Conservation (phyloP, 1,140 invertebrate species). For the Phymastichus coffea region DNA sequence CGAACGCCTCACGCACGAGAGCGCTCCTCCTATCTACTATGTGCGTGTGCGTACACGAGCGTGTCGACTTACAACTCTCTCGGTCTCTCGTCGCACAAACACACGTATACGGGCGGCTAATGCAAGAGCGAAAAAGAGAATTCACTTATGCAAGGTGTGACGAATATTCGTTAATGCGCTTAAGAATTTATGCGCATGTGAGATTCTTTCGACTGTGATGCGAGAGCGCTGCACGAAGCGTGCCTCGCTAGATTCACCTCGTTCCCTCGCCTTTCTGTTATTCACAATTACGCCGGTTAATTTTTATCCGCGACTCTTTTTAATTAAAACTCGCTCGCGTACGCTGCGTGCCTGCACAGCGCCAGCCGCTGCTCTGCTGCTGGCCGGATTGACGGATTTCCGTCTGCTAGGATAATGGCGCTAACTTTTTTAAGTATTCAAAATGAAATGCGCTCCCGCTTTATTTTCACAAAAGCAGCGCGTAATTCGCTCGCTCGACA, state of each 20-base stretch:
- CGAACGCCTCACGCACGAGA: constrained; percentile 40
- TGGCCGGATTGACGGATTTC: no score
- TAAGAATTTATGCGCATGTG: background rate
- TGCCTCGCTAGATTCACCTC: no score
- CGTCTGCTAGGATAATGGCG: no score
- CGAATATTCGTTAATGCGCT: constrained; percentile 3
- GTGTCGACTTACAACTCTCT: background rate
- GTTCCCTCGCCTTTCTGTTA: constrained; percentile 4
- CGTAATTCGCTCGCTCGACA: no score
- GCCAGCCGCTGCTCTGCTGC: no score
- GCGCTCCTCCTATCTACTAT: background rate
- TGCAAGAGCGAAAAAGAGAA: background rate
- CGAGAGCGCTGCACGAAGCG: background rate
- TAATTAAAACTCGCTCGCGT: constrained; percentile 1
- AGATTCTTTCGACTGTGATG: no score
- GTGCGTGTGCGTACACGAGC: background rate
- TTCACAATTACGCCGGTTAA: constrained; percentile 11
- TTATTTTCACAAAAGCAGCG: no score
- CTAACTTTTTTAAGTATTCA: no score
- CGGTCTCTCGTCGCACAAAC: constrained; percentile 13
- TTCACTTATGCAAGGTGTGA: background rate
- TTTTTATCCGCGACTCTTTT: background rate
- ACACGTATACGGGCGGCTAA: no score
- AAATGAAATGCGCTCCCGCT: no score
- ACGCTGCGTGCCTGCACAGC: no score